Base-by-base conservation (phyloP, 2,797 vertebrate species). In the Picus viridis region DNA sequence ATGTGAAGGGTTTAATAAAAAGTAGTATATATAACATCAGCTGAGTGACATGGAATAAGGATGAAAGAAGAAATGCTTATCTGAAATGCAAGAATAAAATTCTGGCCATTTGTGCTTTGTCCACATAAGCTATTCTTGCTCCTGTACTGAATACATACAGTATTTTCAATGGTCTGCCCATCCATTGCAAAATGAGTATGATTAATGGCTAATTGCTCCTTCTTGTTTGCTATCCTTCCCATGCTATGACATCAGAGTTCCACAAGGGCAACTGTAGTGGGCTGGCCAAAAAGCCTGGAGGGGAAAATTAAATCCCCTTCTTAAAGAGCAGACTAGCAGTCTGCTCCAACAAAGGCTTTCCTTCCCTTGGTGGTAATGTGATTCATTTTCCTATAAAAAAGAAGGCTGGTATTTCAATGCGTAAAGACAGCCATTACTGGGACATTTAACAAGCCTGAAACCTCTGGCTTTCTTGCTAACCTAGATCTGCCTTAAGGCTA, bases 401-500 rank as follows among this genome's bases (percentile, higher is more conserved):
- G 98, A 97, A 96, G 98, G 97, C 97, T 97, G 97, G 96, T 98
- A 98, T 98, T 98, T 98, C 98, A 98, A 98, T 97, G 97, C 97
- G 96, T 92, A 96, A 95, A 96, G 95, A 92, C 94, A 96, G 96
- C 98, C 97, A 98, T 98, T 98, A 97, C 97, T 95, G 98, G 98
- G 98, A 98, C 98, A 98, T 98, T 98, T 98, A 98, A 98, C 98
- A 97, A 97, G 97, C 97, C 98, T 97, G 95, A 91, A 97, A 96
- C 97, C 96, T 97, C 96, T 97, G 97, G 98, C 97, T 98, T 95
- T 97, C 93, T 97, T 96, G 92, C 89, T 96, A 97, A 98, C 97
- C 97, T 93, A 97, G 97, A 98, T 98, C 98, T 98, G 98, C 98
- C 98, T 98, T 96, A 96, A 94, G 98, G 98, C 98, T 97, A 97